These are phyloP conservation scores for Crepidodera aurea DNA, from an alignment of 2,888 invertebrate species.

Conservation along the genomic window DNA sequence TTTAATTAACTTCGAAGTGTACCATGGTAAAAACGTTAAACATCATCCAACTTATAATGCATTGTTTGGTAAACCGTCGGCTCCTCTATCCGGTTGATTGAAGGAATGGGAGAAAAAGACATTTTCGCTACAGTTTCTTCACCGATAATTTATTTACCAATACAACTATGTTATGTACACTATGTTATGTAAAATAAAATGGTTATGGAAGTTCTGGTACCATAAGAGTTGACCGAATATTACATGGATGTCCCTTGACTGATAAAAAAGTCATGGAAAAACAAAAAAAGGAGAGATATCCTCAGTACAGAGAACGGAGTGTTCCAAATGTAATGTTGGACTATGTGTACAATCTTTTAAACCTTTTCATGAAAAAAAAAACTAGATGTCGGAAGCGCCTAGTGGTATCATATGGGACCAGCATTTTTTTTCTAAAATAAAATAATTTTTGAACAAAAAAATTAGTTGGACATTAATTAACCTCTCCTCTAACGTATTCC, in stretches of 20 bases:
- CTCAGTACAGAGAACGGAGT: no score
- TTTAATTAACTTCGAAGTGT: slow-evolving; percentile 33
- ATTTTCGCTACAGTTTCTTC: slow-evolving; percentile 40
- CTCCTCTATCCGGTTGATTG: slow-evolving; percentile 31
- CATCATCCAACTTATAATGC: slow-evolving; percentile 42
- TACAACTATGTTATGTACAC: slow-evolving; percentile 32
- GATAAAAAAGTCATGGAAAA: slow-evolving; percentile 6
- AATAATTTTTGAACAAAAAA: no score
- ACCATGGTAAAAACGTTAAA: slow-evolving; percentile 33
- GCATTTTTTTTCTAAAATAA: no score
- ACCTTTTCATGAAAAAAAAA: no score
- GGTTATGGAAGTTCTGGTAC: slow-evolving; percentile 45
- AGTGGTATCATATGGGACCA: no score
- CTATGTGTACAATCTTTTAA: no score
- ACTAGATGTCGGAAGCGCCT: no score
- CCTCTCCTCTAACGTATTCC: no score
- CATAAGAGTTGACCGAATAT: slow-evolving; percentile 42
- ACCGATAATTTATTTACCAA: slow-evolving; percentile 46
- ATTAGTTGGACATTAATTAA: no score
- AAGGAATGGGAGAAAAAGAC: slow-evolving; percentile 39
- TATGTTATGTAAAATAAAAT: slow-evolving; percentile 18
- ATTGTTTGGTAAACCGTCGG: slow-evolving; percentile 45
- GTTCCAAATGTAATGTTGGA: no score
- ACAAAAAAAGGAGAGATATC: background rate
- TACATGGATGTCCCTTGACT: slow-evolving; percentile 31